Base-by-base conservation (phyloP, 2,888 invertebrate species). In the Torymus texanus region DNA sequence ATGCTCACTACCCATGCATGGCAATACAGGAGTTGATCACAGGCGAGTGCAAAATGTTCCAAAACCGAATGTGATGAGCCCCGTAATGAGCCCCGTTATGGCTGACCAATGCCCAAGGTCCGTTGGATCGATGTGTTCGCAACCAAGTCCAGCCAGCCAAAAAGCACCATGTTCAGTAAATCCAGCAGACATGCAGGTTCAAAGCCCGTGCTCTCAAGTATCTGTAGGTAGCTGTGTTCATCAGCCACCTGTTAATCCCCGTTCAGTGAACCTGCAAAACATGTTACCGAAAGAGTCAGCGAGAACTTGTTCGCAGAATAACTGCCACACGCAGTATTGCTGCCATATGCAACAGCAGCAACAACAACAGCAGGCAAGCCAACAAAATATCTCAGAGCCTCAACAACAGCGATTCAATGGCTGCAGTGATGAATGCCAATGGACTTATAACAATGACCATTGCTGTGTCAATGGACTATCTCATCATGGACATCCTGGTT, bases 371-470 rank as follows among this genome's bases (percentile, higher is more conserved):
- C 84, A 82, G 11, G 41, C 84, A 87, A 29, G 29, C 29, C 89
- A 90, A 21, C 72, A 82, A 14, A 14, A 67, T 24, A 24, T n/a
- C 29, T 29, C 29, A 29, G 29, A 85, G 55, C 83, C 84, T 12
- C 86, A 85, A 71, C 73, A 82, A 4, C 87, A 87, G 61, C 84
- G 85, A 18, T 85, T 83, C 21, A 86, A 86, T 51, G 84, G 75
- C 1, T 89, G 90, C 72, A 85, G 81, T 13, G 80, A 66, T 24
- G 84, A 85, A 56, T 90, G 90, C 21, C 92, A 92, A 78, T 92
- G 93, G 79, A 92, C 91, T 81, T 92, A 92, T 91, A 91, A 91
- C 73, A 91, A 91, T 78, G 91, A 92, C 77, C 91, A 92, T 66
- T 92, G 92, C 83, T 90, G 87, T 79, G 21, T 75, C 16, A 55